These are phyloP conservation scores for Panurus biarmicus DNA, from an alignment of 2,113 vertebrate genomes.

Conservation along the genomic window DNA sequence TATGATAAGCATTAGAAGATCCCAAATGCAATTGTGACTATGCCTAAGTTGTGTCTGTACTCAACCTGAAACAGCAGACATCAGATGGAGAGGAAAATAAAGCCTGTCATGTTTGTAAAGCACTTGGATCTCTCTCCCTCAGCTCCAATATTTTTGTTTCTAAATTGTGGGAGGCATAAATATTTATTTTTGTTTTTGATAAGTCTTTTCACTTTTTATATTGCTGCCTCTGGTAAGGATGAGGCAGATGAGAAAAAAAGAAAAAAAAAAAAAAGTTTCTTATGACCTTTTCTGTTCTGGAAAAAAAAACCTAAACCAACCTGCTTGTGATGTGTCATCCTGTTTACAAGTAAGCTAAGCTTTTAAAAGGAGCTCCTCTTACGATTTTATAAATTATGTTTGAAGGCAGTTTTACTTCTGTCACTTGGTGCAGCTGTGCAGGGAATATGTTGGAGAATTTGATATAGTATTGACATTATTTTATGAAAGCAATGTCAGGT, in stretches of 20 bases:
- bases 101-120: background rate
- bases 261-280: background rate
- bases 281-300: background rate
- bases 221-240: background rate
- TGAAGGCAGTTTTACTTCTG: constrained; percentile 42
- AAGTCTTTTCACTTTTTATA: background rate
- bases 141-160: background rate
- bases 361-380: constrained; percentile 30
- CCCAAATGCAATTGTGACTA: background rate
- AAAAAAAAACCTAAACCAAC: background rate
- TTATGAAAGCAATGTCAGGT: constrained; percentile 55
- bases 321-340: background rate
- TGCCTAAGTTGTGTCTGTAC: background rate
- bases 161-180: background rate
- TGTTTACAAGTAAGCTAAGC: constrained; percentile 19
- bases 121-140: background rate
- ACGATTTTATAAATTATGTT: constrained; percentile 38
- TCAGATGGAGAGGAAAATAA: background rate
- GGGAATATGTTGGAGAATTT: constrained; percentile 32
- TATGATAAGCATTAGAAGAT: background rate
- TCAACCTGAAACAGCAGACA: background rate
- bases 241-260: background rate
- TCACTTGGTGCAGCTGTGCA: constrained; percentile 37
- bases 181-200: background rate
- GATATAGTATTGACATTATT: constrained; percentile 58